These are phyloP conservation scores for Sebastes nivosus DNA, from an alignment of 2,797 vertebrate species.

Conservation along the genomic window DNA sequence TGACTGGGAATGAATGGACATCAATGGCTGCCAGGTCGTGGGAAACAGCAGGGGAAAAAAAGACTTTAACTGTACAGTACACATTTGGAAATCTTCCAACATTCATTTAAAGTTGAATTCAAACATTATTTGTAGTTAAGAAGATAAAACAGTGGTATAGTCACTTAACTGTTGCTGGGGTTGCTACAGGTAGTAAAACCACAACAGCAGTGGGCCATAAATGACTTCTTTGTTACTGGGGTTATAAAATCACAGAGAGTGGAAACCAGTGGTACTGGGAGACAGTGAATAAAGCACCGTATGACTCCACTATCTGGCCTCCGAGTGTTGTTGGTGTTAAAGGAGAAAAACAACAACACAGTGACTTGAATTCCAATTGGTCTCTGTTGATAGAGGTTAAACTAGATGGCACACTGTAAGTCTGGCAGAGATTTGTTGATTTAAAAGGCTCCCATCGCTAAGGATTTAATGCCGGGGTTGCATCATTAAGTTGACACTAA, in stretches of 20 bases:
- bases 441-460: slow-evolving; percentile 47
- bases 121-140: not conserved
- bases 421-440: slow-evolving; percentile 66
- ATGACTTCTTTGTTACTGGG: slow-evolving; percentile 51
- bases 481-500: slow-evolving; percentile 64
- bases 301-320: slow-evolving; percentile 58
- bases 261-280: slow-evolving; percentile 53
- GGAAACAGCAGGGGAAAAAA: not conserved
- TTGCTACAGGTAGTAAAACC: slow-evolving; percentile 46
- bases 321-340: slow-evolving; percentile 31
- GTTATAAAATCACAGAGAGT: slow-evolving; percentile 43
- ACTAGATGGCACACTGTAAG: slow-evolving; percentile 62
- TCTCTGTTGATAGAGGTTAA: slow-evolving; percentile 60
- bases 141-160: not conserved
- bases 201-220: slow-evolving; percentile 46
- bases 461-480: slow-evolving; percentile 50
- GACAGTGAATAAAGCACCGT: slow-evolving; percentile 61
- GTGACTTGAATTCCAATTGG: slow-evolving; percentile 76
- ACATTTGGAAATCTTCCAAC: not conserved
- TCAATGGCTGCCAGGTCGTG: not conserved
- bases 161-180: not conserved
- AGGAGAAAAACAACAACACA: slow-evolving; percentile 48
- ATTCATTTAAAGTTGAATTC: not conserved
- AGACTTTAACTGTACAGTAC: not conserved
- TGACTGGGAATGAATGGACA: not conserved